Evolutionary conservation across 2,888 invertebrate genomes (phyloP).

Genomic region (Mythimna impura): DNA sequence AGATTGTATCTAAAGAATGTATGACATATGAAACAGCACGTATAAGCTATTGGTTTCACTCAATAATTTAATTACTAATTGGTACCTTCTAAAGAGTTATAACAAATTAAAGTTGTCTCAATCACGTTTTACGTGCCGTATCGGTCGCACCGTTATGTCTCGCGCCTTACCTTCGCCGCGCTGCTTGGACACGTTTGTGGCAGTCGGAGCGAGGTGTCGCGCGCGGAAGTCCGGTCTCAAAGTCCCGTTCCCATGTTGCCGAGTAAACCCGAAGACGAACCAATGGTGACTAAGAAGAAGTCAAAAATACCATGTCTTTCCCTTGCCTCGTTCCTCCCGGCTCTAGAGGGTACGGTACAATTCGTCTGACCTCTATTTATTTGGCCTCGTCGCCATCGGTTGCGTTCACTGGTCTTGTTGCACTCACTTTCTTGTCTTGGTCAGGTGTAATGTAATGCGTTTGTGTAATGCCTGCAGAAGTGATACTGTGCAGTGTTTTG

Average conservation of each 20-base stretch:
- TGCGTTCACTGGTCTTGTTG: slow-evolving; percentile 86
- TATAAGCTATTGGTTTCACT: slow-evolving; percentile 21
- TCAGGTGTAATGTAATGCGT: slow-evolving; percentile 86
- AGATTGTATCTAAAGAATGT: slow-evolving; percentile 1
- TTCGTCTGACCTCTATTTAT: slow-evolving; percentile 81
- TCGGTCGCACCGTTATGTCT: slow-evolving; percentile 73
- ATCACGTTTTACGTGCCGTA: slow-evolving; percentile 67
- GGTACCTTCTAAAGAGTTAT: slow-evolving; percentile 23
- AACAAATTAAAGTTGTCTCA: slow-evolving; percentile 40
- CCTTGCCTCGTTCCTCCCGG: slow-evolving; percentile 86
- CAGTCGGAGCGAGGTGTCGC: slow-evolving; percentile 83
- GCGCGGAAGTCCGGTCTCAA: slow-evolving; percentile 84
- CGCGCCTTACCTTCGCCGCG: slow-evolving; percentile 79
- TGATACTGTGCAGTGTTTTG: slow-evolving; percentile 76
- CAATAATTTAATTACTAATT: slow-evolving; percentile 34
- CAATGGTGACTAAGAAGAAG: slow-evolving; percentile 88
- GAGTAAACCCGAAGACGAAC: slow-evolving; percentile 84
- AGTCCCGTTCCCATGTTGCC: slow-evolving; percentile 83
- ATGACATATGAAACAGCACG: slow-evolving; percentile 4
- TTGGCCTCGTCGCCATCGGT: slow-evolving; percentile 85
- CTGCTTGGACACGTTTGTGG: slow-evolving; percentile 84
- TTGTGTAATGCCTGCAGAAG: slow-evolving; percentile 78
- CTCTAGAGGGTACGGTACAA: slow-evolving; percentile 85
- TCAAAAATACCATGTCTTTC: slow-evolving; percentile 89
- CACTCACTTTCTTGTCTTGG: slow-evolving; percentile 89